Conservation (phyloP, 2,888 invertebrate species). For the Acleris sparsana region DNA sequence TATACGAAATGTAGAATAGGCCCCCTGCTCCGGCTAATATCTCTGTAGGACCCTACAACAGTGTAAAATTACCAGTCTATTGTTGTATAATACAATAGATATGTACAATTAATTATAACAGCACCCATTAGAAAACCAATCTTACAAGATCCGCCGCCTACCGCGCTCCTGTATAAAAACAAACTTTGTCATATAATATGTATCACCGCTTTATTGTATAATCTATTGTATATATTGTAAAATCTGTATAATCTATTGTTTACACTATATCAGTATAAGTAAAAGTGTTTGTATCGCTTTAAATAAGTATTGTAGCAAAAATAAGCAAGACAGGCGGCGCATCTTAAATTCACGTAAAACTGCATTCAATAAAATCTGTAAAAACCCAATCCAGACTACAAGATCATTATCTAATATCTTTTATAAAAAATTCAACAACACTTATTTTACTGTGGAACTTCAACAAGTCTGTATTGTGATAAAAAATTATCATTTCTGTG, state of each 20-base stretch:
- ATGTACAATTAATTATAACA: conserved; percentile 81
- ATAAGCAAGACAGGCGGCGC: conserved; percentile 72
- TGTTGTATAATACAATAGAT: conserved; percentile 81
- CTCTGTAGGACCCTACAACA: conserved; percentile 82
- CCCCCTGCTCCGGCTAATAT: conserved; percentile 63
- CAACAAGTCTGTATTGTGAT: conserved; percentile 80
- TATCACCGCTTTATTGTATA: conserved; percentile 74
- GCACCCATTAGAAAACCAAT: conserved; percentile 79
- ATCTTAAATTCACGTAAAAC: conserved; percentile 52
- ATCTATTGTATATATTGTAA: conserved; percentile 69
- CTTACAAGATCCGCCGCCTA: conserved; percentile 64
- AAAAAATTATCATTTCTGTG: conserved; percentile 65
- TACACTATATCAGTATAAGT: conserved; percentile 65
- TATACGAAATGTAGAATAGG: conserved; percentile 37
- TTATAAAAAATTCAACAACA: conserved; percentile 83
- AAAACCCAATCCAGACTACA: conserved; percentile 83
- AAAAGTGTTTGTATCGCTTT: conserved; percentile 63
- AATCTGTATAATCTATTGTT: conserved; percentile 65
- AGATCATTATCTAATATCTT: conserved; percentile 82
- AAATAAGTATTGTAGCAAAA: conserved; percentile 79
- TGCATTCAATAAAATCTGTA: conserved; percentile 78
- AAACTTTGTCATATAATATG: conserved; percentile 59
- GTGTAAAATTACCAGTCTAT: conserved; percentile 82
- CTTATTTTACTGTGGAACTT: conserved; percentile 81
- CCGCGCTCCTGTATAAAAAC: conserved; percentile 62